Percentiles rank a stretch among this genome's conserved stretches.
Evolutionary conservation across 2,113 vertebrate species (phyloP).

Genomic region (Galeopterus variegatus): DNA sequence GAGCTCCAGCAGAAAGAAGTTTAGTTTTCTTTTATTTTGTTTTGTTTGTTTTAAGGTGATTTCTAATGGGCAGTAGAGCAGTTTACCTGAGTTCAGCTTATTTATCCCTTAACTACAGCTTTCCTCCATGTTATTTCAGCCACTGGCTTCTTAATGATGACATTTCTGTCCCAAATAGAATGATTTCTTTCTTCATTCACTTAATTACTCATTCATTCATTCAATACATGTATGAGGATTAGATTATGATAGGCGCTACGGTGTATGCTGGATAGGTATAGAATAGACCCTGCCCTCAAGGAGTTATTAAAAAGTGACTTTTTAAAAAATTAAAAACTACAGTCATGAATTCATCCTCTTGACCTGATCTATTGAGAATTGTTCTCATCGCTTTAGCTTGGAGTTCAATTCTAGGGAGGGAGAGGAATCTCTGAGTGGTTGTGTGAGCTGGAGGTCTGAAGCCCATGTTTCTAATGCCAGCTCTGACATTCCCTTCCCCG

Average conservation of each 20-base stretch:
- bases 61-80: neutral
- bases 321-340: neutral
- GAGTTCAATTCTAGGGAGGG: neutral
- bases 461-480: neutral
- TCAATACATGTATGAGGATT: neutral
- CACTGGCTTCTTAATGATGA: neutral
- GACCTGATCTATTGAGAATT: neutral
- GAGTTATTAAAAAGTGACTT: neutral
- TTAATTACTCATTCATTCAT: neutral
- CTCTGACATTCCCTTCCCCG: neutral
- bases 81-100: neutral
- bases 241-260: neutral
- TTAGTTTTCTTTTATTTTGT: neutral
- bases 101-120: neutral
- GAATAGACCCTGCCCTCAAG: neutral
- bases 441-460: neutral
- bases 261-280: neutral
- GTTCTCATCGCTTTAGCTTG: neutral
- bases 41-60: slow-evolving; percentile 1
- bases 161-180: neutral
- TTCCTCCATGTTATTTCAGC: neutral
- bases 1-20: neutral
- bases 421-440: neutral
- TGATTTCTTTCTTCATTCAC: neutral
- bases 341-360: neutral